phyloP scores from a whole-genome alignment of 1,140 invertebrate genomes.

The Ylistrum balloti region DNA sequence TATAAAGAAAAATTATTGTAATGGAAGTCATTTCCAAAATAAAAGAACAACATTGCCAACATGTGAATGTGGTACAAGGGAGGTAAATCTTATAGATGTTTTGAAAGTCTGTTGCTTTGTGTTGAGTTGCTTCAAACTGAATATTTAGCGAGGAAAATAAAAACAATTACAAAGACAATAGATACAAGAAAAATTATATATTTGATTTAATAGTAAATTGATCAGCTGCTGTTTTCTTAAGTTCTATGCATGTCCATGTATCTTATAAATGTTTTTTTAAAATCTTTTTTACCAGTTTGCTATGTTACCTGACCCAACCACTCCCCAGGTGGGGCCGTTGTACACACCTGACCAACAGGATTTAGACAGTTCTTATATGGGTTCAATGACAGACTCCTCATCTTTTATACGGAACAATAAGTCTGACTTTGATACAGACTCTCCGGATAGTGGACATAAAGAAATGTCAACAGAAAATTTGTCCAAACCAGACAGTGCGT shows the following conservation, averaged over 20 bases:
- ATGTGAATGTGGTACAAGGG: not conserved
- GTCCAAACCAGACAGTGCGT: constrained; percentile 59
- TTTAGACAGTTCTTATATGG: constrained; percentile 63
- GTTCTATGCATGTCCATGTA: not conserved
- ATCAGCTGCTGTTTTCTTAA: too few relatives aligned
- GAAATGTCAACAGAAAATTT: constrained; percentile 79
- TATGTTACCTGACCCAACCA: constrained; percentile 73
- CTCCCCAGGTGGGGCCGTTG: constrained; percentile 71
- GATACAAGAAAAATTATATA: too few relatives aligned
- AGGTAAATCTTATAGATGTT: not conserved
- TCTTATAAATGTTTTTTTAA: not conserved
- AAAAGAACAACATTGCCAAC: too few relatives aligned
- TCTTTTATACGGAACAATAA: constrained; percentile 69
- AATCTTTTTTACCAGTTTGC: constrained; percentile 66
- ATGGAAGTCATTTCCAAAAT: too few relatives aligned
- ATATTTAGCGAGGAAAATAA: too few relatives aligned
- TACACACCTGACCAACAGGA: constrained; percentile 68
- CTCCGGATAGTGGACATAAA: constrained; percentile 78
- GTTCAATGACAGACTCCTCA: constrained; percentile 58
- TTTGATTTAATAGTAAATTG: too few relatives aligned
- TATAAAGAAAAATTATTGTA: too few relatives aligned
- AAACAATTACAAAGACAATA: too few relatives aligned
- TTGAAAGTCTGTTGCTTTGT: too few relatives aligned
- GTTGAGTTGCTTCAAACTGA: too few relatives aligned
- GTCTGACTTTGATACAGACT: constrained; percentile 72